Evolutionary conservation across 1,140 invertebrate species (phyloP), one percentile per base, ranked within the genome.

Genomic region (Drosophila lacertosa): DNA sequence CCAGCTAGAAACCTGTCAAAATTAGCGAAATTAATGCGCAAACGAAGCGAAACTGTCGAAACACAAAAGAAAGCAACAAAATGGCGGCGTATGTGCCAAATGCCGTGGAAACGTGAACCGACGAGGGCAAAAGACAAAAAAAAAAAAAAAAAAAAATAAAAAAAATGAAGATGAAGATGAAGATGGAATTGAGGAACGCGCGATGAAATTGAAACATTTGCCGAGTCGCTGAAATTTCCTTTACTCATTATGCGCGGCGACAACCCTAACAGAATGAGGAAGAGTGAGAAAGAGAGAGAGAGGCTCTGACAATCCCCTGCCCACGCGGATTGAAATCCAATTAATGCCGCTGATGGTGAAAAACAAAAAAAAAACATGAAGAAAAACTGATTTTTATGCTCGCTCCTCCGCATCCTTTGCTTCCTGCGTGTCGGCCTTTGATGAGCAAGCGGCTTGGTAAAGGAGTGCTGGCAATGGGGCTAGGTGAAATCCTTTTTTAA

Each of bases 11-110:
- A 71, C 66, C 80, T 80, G 80, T 84, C 67, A 84, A 80, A 83
- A 83, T 83, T 83, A 79, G 80, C 72, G 59, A 84, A 83, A 84
- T 83, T 83, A 83, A 84, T 79, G 80, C 66, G 67, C 64, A 77
- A 73, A 45, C 80, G 67, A 65, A 54, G 72, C 66, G 54, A 79
- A 72, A 76, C 71, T 76, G 80, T 65, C 72, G 66, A 79, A 76
- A 68, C 66, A 77, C 66, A 83, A 64, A 67, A 47, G 60, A 51
- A 48, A 22, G 44, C 47, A 65, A 74, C 57, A 44, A 39, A 81
- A 83, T 74, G 79, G 55, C 70, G 60, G 57, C 79, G 64, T 78
- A 67, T 78, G 66, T 75, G 70, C 63, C 65, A 68, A 77, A 72
- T 73, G 42, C 47, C 54, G 29, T 37, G 13, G 58, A 42, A 47